A percentile compares a stretch with the other conserved stretches of the same genome.
phyloP scores from a whole-genome alignment of 2,113 vertebrate genomes.

The Azemiops feae region DNA sequence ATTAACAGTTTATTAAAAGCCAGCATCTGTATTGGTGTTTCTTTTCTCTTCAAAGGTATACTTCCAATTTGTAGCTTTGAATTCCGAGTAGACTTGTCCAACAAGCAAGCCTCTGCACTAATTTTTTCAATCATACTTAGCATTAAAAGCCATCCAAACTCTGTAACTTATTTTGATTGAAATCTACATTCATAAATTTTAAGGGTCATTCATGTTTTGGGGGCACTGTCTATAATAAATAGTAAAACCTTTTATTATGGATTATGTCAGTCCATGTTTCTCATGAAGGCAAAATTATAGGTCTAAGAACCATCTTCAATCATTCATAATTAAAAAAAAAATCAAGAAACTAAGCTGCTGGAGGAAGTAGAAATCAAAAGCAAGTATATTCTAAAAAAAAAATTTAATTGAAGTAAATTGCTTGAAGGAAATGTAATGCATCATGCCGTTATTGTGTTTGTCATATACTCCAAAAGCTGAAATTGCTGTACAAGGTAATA shows the following conservation, averaged over 20 bases:
- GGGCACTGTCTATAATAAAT: neutral
- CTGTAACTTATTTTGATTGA: conserved; percentile 1
- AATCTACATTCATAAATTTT: conserved; percentile 20
- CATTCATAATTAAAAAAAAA: neutral
- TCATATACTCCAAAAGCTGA: neutral
- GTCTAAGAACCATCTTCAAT: conserved; percentile 21
- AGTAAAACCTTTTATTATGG: conserved; percentile 43
- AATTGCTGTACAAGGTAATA: neutral
- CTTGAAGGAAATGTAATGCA: neutral
- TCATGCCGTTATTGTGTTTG: neutral
- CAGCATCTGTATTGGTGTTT: neutral
- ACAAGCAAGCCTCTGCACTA: conserved; percentile 51
- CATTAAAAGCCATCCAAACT: conserved; percentile 61
- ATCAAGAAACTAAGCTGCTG: conserved; percentile 8
- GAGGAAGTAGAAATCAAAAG: neutral
- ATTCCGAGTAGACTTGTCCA: conserved; percentile 62
- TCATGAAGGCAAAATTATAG: conserved; percentile 1
- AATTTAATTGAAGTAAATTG: neutral
- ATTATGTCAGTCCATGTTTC: conserved; percentile 27
- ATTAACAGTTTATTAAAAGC: neutral
- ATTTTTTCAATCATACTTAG: conserved; percentile 57
- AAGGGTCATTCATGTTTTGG: neutral
- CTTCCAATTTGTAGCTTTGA: neutral
- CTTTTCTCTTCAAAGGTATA: neutral
- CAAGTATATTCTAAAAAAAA: conserved; percentile 1